phyloP scores from a whole-genome alignment of 2,113 vertebrate genomes.

The Rhombomys opimus region DNA sequence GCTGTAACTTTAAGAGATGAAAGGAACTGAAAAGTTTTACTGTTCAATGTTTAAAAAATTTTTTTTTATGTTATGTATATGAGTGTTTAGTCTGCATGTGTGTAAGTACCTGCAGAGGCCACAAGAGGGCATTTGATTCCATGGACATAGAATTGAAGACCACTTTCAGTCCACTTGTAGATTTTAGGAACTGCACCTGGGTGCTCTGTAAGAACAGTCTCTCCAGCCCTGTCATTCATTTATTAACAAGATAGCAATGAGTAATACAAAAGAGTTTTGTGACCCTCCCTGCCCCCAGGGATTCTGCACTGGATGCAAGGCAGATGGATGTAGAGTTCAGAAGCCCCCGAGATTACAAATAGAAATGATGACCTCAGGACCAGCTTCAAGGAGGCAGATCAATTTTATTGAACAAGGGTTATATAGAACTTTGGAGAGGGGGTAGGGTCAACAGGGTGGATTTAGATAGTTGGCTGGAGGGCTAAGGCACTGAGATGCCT shows the following conservation, averaged over 20 bases:
- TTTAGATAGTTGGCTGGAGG: too few species aligned
- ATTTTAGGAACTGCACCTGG: not conserved
- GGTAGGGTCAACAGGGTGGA: too few species aligned
- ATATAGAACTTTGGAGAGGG: too few species aligned
- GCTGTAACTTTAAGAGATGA: not conserved
- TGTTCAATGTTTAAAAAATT: not conserved
- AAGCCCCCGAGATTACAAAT: too few species aligned
- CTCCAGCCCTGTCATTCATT: not conserved
- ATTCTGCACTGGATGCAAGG: too few species aligned
- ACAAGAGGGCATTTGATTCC: not conserved
- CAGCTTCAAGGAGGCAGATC: too few species aligned
- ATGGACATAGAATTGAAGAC: not conserved
- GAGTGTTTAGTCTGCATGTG: not conserved
- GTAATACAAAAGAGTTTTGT: not conserved
- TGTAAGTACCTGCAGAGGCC: not conserved
- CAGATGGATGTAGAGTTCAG: too few species aligned
- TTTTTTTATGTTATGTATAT: not conserved
- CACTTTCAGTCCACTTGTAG: not conserved
- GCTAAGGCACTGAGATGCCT: too few species aligned
- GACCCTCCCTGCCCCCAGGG: too few species aligned
- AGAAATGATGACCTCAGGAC: too few species aligned
- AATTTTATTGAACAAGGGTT: too few species aligned
- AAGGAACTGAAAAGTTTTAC: not conserved
- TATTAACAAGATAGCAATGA: slow-evolving; percentile 12
- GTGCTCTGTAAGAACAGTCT: not conserved